phyloP scores from a whole-genome alignment of 2,797 vertebrate species.

The Psittacula echo region DNA sequence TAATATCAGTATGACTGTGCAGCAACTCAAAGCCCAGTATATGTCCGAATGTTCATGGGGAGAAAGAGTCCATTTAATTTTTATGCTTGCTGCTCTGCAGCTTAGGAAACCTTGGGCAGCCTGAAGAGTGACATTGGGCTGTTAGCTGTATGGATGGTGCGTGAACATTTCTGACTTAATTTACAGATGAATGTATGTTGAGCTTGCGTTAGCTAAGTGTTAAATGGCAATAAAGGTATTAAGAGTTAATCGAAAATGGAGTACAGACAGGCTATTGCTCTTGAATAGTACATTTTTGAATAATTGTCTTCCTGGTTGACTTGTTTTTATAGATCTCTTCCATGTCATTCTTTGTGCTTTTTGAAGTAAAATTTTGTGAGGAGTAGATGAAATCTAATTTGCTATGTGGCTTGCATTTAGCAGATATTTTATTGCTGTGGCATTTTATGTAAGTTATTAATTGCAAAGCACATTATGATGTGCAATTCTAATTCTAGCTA shows the following conservation, averaged over 20 bases:
- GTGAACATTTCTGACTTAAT: slow-evolving; percentile 59
- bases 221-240: slow-evolving; percentile 66
- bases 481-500: slow-evolving; percentile 51
- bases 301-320: slow-evolving; percentile 66
- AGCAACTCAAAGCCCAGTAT: neutral
- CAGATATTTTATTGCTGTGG: slow-evolving; percentile 52
- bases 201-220: slow-evolving; percentile 54
- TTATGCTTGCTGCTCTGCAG: slow-evolving; percentile 23
- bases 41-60: neutral
- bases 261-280: slow-evolving; percentile 50
- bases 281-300: slow-evolving; percentile 61
- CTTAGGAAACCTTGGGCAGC: slow-evolving; percentile 16
- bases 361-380: slow-evolving; percentile 42
- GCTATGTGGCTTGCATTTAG: slow-evolving; percentile 54
- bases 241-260: slow-evolving; percentile 71
- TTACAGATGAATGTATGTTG: slow-evolving; percentile 37
- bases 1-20: neutral
- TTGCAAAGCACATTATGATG: slow-evolving; percentile 52
- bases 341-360: slow-evolving; percentile 49
- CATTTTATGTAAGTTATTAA: slow-evolving; percentile 68
- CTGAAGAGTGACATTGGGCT: slow-evolving; percentile 34
- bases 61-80: slow-evolving; percentile 20
- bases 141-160: neutral
- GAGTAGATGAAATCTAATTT: slow-evolving; percentile 65
- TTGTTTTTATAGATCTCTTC: slow-evolving; percentile 71